Evolutionary conservation across 2,888 invertebrate species (phyloP).

Genomic region (Trissolcus brochymenae): DNA sequence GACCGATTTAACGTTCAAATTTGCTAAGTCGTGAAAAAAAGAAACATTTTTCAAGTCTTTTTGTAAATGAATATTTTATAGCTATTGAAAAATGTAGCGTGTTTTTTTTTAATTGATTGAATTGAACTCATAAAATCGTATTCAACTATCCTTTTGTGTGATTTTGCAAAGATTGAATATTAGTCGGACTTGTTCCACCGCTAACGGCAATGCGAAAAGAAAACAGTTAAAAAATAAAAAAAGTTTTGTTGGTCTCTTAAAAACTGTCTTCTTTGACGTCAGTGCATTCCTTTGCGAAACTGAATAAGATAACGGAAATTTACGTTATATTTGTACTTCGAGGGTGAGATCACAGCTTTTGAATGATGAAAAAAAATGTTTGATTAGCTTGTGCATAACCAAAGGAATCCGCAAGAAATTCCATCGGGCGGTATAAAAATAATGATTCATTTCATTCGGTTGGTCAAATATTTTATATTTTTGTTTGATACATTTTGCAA

Average conservation of each 20-base stretch:
- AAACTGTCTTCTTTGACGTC: conserved; percentile 16
- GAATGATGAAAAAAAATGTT: neutral
- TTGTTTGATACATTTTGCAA: no score
- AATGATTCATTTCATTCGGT: no score
- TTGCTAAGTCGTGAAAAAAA: conserved; percentile 41
- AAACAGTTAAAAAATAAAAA: conserved; percentile 11
- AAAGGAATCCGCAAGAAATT: neutral
- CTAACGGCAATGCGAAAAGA: no score
- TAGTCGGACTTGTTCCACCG: neutral
- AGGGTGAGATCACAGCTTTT: no score
- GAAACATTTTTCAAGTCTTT: conserved; percentile 40
- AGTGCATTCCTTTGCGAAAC: conserved; percentile 12
- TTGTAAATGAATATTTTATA: conserved; percentile 12
- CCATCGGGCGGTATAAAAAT: no score
- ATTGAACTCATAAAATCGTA: no score
- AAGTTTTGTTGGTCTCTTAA: conserved; percentile 8
- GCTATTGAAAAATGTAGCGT: neutral
- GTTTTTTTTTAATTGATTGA: no score
- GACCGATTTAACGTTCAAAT: neutral
- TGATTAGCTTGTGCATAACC: neutral
- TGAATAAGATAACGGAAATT: conserved; percentile 22
- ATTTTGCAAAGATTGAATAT: neutral
- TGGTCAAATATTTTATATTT: no score
- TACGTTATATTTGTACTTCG: conserved; percentile 1
- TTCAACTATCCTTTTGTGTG: no score